A percentile compares a stretch with the other conserved stretches of the same genome.
These are phyloP conservation scores for Aratinga solstitialis DNA, from an alignment of 2,797 vertebrate species.

Conservation along the genomic window DNA sequence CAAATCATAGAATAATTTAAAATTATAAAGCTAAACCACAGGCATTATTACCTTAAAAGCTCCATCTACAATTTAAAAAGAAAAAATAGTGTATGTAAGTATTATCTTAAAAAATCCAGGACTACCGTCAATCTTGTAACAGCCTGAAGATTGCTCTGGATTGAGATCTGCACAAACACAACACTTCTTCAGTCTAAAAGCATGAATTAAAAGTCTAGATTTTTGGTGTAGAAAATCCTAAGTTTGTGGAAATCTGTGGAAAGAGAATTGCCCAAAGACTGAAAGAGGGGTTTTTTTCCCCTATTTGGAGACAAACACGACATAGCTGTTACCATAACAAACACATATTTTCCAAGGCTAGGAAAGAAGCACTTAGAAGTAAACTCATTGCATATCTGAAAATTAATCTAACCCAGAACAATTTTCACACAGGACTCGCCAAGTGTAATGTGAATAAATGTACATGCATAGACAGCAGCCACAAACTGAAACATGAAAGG, in stretches of 20 bases:
- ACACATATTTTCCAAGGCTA: constrained; percentile 31
- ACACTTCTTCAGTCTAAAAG: background rate
- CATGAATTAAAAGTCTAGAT: background rate
- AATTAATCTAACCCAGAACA: constrained; percentile 16
- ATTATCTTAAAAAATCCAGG: background rate
- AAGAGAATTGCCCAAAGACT: background rate
- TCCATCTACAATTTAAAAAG: background rate
- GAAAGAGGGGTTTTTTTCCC: background rate
- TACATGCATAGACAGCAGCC: background rate
- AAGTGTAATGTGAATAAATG: background rate
- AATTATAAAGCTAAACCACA: background rate
- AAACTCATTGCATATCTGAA: constrained; percentile 20
- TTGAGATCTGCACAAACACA: background rate
- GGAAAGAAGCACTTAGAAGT: constrained; percentile 10
- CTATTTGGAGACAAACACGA: constrained; percentile 8
- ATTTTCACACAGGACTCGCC: background rate
- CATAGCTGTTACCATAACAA: constrained; percentile 51
- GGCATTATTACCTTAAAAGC: background rate
- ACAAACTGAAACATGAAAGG: background rate
- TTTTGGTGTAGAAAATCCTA: background rate
- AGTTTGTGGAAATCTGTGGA: background rate
- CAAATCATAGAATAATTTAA: background rate
- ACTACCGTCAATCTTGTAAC: background rate
- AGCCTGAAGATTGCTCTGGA: background rate
- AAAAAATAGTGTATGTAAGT: background rate